A percentile compares a stretch with the other conserved stretches of the same genome.
Evolutionary conservation across 1,140 invertebrate genomes (phyloP).

Genomic region (Scylla paramamosain): DNA sequence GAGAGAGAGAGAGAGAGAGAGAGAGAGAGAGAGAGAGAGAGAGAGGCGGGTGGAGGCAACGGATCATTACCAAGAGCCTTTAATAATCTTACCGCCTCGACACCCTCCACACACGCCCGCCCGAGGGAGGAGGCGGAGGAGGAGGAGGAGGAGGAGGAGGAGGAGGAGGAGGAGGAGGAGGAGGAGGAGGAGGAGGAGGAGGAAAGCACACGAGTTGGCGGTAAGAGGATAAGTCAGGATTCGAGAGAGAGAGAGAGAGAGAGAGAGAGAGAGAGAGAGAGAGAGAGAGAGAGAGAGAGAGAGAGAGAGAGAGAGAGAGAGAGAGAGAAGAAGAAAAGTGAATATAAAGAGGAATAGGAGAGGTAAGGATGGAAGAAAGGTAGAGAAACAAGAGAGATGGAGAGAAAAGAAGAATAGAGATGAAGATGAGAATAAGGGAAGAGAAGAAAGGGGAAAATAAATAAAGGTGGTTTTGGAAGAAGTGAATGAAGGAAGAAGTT

Average conservation of each 20-base stretch:
- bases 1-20: not conserved
- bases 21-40: conserved; percentile 6
- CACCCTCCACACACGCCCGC: not conserved
- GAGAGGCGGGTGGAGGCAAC: not conserved
- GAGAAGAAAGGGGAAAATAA: not conserved
- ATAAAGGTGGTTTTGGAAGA: not conserved
- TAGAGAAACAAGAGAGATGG: not conserved
- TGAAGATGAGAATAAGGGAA: not conserved
- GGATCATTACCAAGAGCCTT: not conserved
- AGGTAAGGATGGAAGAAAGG: not conserved
- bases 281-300: not conserved
- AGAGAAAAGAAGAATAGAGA: not conserved
- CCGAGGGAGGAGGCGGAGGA: not conserved
- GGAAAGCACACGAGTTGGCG: not conserved
- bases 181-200: not conserved
- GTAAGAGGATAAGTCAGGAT: not conserved
- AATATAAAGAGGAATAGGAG: not conserved
- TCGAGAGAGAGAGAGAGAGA: not conserved
- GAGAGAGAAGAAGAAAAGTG: not conserved
- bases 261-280: not conserved
- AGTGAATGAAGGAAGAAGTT: not conserved
- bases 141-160: not conserved
- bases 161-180: not conserved
- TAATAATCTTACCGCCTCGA: not conserved
- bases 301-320: not conserved